Evolutionary conservation across 1,140 invertebrate species (phyloP).

Genomic region (Zaprionus davidi): DNA sequence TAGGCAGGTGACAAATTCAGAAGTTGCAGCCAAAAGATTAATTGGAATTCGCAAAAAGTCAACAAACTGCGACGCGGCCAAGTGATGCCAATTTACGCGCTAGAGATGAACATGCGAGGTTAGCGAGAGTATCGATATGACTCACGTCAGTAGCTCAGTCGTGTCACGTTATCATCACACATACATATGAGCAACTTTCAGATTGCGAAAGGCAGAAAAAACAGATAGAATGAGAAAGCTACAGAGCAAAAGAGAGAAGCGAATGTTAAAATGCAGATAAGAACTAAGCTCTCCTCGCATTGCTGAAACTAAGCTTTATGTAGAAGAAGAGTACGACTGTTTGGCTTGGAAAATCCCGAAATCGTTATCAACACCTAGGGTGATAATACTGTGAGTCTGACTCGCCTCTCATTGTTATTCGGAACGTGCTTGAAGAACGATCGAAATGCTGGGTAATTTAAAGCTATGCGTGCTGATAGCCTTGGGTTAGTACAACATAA

Average conservation of each 20-base stretch:
- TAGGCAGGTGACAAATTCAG: conserved; percentile 41
- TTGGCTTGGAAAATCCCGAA: too few relatives aligned
- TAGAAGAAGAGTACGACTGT: too few relatives aligned
- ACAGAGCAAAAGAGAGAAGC: not conserved
- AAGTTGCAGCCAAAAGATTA: conserved; percentile 51
- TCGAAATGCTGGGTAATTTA: conserved; percentile 15
- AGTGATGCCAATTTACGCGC: not conserved
- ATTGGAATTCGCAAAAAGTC: conserved; percentile 47
- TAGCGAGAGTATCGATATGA: not conserved
- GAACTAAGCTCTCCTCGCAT: not conserved
- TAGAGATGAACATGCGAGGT: not conserved
- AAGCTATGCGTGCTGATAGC: not conserved
- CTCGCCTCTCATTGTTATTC: not conserved
- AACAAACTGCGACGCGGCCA: conserved; percentile 2
- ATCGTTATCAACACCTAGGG: not conserved
- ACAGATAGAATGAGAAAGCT: not conserved
- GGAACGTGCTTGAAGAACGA: not conserved
- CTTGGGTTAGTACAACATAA: not conserved
- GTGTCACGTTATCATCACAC: not conserved
- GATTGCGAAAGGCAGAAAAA: too few relatives aligned
- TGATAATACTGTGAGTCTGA: not conserved
- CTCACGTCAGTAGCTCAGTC: not conserved
- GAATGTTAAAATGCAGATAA: not conserved
- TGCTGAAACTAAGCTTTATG: too few relatives aligned
- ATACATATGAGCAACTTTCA: not conserved